Evolutionary conservation across 2,113 vertebrate species (phyloP), one percentile per base, ranked within the genome.

Genomic region (Rhipidura dahli): DNA sequence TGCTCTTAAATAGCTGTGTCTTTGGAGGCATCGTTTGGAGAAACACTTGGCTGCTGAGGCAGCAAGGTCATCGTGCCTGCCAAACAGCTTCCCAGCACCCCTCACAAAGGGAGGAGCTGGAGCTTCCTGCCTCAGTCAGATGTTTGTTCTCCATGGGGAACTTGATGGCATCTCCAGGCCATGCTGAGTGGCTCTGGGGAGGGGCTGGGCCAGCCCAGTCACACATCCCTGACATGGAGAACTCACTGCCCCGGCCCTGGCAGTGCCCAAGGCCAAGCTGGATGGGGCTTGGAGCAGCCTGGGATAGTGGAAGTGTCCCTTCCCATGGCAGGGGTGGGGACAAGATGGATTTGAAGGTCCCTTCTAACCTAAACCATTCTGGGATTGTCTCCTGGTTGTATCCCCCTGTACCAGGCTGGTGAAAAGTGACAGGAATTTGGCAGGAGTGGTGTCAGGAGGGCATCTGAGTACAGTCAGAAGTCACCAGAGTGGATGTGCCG

Each of bases 241-340:
- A 24, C 19, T 83, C 11, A 3, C 39, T 76, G 61, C 17, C 54
- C 12, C 63, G 21, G n/a, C 47, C 8, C 28, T 69, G 54, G 47
- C 0, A 61, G 26, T 42, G 40, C 0, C 54, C 47, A 17, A 27
- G 54, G 61, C 17, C 30, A 27, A 30, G 17, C 1, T 69, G 71
- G 24, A 40, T 1, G 1, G 33, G 39, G 28, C 45, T 75, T 45
- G 51, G 45, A 68, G 54, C 47, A 31, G 0, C 14, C n/a, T 61
- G 30, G 15, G 11, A 4, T 1, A 15, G 30, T 23, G 54, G 70
- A 4, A 54, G 21, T 83, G 35, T 35, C 30, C 17, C 61, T 76
- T 54, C 8, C 35, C 6, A 4, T 35, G 66, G 42, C 18, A 17
- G 16, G 20, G 0, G 6, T 39, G 10, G 37, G 39, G 2, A 40